A percentile compares a stretch with the other conserved stretches of the same genome.
phyloP scores from a whole-genome alignment of 2,113 vertebrate genomes.

The Macrotis lagotis region DNA sequence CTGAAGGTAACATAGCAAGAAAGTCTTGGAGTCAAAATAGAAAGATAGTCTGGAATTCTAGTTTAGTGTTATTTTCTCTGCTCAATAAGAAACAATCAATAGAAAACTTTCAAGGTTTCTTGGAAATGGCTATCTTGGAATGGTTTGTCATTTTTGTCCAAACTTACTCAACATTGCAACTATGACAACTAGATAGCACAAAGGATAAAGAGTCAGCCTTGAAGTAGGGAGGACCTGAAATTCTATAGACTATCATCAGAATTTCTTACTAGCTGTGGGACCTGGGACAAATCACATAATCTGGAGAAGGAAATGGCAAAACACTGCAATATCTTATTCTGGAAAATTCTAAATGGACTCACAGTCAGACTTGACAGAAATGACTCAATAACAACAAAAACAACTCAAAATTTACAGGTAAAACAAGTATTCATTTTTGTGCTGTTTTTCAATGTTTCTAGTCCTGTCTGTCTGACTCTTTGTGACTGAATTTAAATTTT shows the following conservation, averaged over 20 bases:
- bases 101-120: neutral
- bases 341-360: no score
- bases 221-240: neutral
- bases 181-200: neutral
- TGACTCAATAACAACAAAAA: neutral
- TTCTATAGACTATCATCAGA: neutral
- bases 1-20: neutral
- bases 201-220: neutral
- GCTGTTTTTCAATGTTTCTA: neutral
- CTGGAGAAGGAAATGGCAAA: no score
- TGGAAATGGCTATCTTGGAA: neutral
- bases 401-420: neutral
- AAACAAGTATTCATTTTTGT: neutral
- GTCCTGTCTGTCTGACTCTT: no score
- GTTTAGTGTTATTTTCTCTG: neutral
- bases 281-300: neutral
- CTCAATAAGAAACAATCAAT: no score
- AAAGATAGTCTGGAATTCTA: neutral
- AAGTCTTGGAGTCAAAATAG: neutral
- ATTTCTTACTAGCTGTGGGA: neutral
- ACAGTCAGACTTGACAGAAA: no score
- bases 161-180: neutral
- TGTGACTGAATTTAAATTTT: no score
- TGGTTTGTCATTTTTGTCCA: neutral
- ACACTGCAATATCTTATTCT: no score